Evolutionary conservation across 2,113 vertebrate species (phyloP).

Genomic region (Circaetus cinerascens): DNA sequence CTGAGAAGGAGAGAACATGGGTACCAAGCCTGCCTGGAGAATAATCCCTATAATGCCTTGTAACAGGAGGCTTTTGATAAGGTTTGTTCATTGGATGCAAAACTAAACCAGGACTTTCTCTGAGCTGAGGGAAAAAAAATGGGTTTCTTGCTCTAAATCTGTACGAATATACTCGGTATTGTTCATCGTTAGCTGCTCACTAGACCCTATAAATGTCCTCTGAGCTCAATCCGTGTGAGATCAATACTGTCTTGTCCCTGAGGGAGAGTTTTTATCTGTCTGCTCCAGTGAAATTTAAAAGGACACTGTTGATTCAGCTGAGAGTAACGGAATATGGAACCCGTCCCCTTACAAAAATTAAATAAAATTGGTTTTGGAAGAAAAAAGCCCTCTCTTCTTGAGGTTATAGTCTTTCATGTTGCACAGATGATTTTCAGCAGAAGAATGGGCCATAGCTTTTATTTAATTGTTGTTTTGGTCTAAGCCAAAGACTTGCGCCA

Average conservation of each 20-base stretch:
- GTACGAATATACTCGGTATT: not conserved
- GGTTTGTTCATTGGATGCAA: not conserved
- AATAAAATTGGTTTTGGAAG: conserved; percentile 7
- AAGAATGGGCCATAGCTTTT: not conserved
- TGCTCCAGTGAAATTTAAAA: conserved; percentile 5
- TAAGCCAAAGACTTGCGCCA: not conserved
- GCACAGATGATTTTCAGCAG: not conserved
- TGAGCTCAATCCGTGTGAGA: not conserved
- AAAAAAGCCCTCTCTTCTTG: not conserved
- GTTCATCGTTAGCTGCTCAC: not conserved
- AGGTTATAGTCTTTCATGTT: not conserved
- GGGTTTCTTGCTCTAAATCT: not conserved
- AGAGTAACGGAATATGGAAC: conserved; percentile 4
- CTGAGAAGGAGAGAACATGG: not conserved
- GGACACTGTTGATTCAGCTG: not conserved
- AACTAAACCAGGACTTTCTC: conserved; percentile 14
- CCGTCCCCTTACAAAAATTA: not conserved
- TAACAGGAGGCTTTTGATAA: not conserved
- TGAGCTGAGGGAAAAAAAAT: not conserved
- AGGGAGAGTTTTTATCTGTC: not conserved
- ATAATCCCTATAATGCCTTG: not conserved
- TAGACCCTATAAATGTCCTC: not conserved
- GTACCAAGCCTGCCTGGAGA: not conserved
- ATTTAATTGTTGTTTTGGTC: not conserved
- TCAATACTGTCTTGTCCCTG: conserved; percentile 11